A percentile compares a stretch with the other conserved stretches of the same genome.
Evolutionary conservation across 2,888 invertebrate genomes (phyloP).

Genomic region (Apodemia duryi): DNA sequence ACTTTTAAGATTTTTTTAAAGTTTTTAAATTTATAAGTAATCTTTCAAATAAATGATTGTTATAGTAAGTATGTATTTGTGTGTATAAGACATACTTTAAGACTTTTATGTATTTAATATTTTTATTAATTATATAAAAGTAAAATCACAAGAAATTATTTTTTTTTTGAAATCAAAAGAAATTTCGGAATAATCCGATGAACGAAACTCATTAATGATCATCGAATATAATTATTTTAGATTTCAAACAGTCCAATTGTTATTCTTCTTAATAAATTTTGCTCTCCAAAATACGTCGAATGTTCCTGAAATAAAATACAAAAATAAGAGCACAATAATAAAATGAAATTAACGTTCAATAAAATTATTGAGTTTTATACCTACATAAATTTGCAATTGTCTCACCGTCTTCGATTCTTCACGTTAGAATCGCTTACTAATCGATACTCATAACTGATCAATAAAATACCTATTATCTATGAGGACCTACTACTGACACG

Average conservation of each 20-base stretch:
- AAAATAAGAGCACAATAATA: background rate
- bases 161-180: background rate
- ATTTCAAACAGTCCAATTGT: background rate
- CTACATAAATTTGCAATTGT: too few species aligned
- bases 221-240: background rate
- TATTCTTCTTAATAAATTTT: background rate
- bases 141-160: background rate
- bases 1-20: background rate
- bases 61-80: background rate
- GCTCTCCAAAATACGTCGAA: background rate
- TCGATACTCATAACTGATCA: too few species aligned
- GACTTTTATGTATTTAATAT: background rate
- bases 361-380: too few species aligned
- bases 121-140: background rate
- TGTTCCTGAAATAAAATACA: background rate
- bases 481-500: too few species aligned
- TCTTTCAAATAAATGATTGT: too few species aligned
- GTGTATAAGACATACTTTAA: background rate
- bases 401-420: too few species aligned
- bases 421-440: too few species aligned
- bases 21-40: background rate
- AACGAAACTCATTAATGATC: background rate
- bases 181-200: background rate
- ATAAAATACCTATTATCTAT: too few species aligned
- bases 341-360: background rate